Evolutionary conservation across 2,888 invertebrate species (phyloP).

Genomic region (Ectemnius cavifrons): DNA sequence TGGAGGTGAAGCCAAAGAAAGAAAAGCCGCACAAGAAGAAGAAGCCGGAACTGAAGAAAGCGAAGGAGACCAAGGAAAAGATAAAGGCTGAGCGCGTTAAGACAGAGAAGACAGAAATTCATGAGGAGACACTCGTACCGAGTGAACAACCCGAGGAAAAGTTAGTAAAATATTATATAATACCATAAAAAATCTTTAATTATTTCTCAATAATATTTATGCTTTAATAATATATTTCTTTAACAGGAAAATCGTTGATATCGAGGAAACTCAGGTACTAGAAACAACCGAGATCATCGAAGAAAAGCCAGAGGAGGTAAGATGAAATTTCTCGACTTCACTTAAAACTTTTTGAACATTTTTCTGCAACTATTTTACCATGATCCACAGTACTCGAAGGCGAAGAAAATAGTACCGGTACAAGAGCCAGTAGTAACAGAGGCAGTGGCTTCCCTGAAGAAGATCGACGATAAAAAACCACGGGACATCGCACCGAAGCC

Average conservation of each 20-base stretch:
- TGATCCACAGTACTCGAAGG: constrained; percentile 66
- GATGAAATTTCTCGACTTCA: constrained; percentile 6
- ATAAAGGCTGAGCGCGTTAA: constrained; percentile 79
- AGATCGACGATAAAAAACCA: constrained; percentile 80
- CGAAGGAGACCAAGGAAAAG: constrained; percentile 78
- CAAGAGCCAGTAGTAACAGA: constrained; percentile 82
- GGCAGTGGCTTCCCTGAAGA: constrained; percentile 83
- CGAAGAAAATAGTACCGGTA: constrained; percentile 80
- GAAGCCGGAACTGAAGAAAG: constrained; percentile 76
- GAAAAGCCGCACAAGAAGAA: constrained; percentile 69
- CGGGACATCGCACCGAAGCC: constrained; percentile 74
- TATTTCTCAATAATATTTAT: not conserved
- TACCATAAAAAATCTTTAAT: not conserved
- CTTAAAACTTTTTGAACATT: too few relatives aligned
- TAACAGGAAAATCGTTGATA: constrained; percentile 78
- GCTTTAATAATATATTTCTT: not conserved
- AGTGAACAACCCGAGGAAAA: constrained; percentile 73
- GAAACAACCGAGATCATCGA: constrained; percentile 81
- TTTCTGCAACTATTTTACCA: too few relatives aligned
- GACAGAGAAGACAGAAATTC: constrained; percentile 78
- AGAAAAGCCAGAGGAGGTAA: constrained; percentile 74
- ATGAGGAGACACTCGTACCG: constrained; percentile 62
- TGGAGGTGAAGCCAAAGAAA: constrained; percentile 48
- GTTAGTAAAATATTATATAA: constrained; percentile 53
- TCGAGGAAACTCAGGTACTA: constrained; percentile 80